Evolutionary conservation across 2,113 vertebrate genomes (phyloP), one percentile per base, ranked within the genome.

Genomic region (Epinephelus moara): DNA sequence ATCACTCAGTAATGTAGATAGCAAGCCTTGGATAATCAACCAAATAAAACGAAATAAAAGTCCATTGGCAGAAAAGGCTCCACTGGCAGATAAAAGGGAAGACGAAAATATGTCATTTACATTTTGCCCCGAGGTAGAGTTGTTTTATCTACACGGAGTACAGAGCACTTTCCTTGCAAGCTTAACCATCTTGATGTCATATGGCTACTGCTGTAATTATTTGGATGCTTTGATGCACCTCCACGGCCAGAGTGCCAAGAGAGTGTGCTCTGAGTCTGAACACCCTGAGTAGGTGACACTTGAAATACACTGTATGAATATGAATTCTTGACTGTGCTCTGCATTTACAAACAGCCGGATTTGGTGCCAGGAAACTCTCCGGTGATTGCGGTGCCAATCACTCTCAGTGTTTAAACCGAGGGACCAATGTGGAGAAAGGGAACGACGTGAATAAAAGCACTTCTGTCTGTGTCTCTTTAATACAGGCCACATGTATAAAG

Each of bases 221-320:
- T 86, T 87, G 85, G 61, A 80, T 80, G 81, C 85, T 90, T 93
- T 92, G 85, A 93, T 92, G 90, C 90, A 87, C 88, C 88, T 92
- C 66, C 90, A 86, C 72, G 85, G 78, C 78, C 86, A 73, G 70
- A 76, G 62, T 56, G 70, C 57, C 81, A 76, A 21, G 73, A 62
- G 81, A 81, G 83, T 79, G 68, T 70, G 81, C 85, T 87, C 76
- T 18, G 85, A 82, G 74, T 80, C 78, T 80, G 85, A 89, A 88
- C 64, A 69, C 78, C 87, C 64, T 17, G 77, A 89, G 84, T 82
- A 83, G 88, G 91, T 84, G 89, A 91, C 86, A 85, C 87, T 92
- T 86, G 82, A 91, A 89, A 89, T 56, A 55, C 82, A 75, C 61
- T 3, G 59, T 69, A 80, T 93, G 90, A 93, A 94, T 94, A 89